These are phyloP conservation scores for Epinephelus cyanopodus DNA, from an alignment of 2,113 vertebrate species.

Conservation along the genomic window DNA sequence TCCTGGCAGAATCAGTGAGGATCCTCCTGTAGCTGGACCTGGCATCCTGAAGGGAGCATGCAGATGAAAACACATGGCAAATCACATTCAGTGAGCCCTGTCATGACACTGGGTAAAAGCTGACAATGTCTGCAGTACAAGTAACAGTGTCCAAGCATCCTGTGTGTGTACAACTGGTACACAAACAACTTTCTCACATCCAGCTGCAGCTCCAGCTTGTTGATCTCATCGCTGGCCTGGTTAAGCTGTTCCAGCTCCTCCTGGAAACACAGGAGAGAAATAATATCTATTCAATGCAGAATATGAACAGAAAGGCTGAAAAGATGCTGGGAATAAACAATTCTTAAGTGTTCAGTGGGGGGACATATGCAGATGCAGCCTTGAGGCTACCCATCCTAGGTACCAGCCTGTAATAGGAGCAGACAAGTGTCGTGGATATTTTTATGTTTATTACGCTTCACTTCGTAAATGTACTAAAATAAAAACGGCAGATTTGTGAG, in stretches of 20 bases:
- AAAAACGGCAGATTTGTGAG: no score
- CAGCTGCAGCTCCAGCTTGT: constrained; percentile 91
- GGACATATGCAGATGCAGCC: background rate
- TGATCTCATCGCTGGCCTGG: constrained; percentile 93
- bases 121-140: background rate
- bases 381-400: background rate
- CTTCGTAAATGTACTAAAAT: background rate
- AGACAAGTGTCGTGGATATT: no score
- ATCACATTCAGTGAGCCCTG: background rate
- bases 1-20: constrained; percentile 91
- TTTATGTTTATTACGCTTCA: no score
- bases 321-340: background rate
- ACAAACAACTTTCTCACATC: constrained; percentile 85
- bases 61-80: background rate
- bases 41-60: constrained; percentile 85
- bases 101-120: background rate
- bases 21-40: constrained; percentile 92
- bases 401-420: background rate
- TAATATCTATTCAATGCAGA: fast-evolving
- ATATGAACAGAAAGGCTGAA: background rate
- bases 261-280: constrained; percentile 69
- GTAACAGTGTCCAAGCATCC: no score
- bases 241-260: constrained; percentile 94
- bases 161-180: no score
- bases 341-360: fast-evolving